These are phyloP conservation scores for Yponomeuta plumbellus DNA, from an alignment of 2,888 invertebrate species.

Conservation along the genomic window DNA sequence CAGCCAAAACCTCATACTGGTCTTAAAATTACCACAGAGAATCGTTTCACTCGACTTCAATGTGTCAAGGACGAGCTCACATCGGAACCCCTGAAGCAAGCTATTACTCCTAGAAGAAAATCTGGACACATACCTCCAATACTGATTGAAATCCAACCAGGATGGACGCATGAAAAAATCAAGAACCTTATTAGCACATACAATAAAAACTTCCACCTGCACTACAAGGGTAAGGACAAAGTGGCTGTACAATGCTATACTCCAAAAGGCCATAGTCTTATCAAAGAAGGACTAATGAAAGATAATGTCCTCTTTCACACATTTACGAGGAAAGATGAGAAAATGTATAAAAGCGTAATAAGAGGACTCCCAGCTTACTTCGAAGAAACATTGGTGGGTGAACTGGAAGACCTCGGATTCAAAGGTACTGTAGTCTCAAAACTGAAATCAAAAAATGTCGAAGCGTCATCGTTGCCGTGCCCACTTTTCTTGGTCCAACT, in stretches of 20 bases:
- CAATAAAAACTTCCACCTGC: not conserved
- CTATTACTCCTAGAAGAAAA: not conserved
- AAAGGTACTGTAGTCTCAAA: not conserved
- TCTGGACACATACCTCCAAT: not conserved
- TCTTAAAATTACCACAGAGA: not conserved
- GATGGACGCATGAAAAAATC: not conserved
- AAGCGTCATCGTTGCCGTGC: not conserved
- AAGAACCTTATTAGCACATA: not conserved
- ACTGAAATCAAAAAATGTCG: not conserved
- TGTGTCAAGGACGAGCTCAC: not conserved
- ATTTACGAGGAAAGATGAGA: not conserved
- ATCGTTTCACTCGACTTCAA: not conserved
- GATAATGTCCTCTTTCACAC: not conserved
- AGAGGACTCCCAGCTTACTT: not conserved
- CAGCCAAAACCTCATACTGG: not conserved
- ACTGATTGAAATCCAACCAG: not conserved
- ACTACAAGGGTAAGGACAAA: not conserved
- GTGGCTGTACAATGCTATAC: not conserved
- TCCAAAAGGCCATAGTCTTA: too few species aligned
- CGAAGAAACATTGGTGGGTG: not conserved
- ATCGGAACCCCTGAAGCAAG: not conserved
- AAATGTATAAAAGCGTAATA: not conserved
- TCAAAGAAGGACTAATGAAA: not conserved
- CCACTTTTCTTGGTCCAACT: slow-evolving; percentile 3
- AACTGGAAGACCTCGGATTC: not conserved